Conservation (phyloP, 2,797 vertebrate species). For the Cossypha niveicapilla region DNA sequence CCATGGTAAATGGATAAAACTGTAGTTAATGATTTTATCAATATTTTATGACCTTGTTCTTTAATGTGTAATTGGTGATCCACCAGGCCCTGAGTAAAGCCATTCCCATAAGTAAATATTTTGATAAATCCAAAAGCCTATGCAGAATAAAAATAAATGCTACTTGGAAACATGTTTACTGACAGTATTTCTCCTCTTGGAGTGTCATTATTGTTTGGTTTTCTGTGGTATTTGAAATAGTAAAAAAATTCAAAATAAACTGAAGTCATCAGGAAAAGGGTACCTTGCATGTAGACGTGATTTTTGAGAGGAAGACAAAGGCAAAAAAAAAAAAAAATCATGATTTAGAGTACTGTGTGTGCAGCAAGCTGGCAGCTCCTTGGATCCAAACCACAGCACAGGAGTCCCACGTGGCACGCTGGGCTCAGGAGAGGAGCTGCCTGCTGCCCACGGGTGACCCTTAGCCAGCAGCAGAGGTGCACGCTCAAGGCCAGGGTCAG, state of each 20-base stretch:
- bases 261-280: not conserved
- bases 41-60: slow-evolving; percentile 52
- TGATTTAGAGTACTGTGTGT: not conserved
- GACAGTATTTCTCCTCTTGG: not conserved
- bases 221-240: not conserved
- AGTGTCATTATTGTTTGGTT: not conserved
- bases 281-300: not conserved
- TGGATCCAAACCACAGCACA: not conserved
- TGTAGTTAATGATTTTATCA: slow-evolving; percentile 63
- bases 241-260: not conserved
- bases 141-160: not conserved
- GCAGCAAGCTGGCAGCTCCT: not conserved
- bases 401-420: accelerated
- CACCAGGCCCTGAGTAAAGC: not conserved
- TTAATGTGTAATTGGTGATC: slow-evolving; percentile 35
- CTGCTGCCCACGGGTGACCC: not conserved
- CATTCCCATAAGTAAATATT: slow-evolving; percentile 42
- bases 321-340: not conserved
- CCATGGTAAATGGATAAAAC: slow-evolving; percentile 37
- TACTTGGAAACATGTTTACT: not conserved
- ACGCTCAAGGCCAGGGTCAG: not conserved
- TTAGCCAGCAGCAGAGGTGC: not conserved
- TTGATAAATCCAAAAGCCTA: slow-evolving; percentile 20
- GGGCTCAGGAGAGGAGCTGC: not conserved
- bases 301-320: not conserved